These are phyloP conservation scores for Oceanodroma leucorhoa DNA, from an alignment of 2,797 vertebrate species.

Conservation along the genomic window DNA sequence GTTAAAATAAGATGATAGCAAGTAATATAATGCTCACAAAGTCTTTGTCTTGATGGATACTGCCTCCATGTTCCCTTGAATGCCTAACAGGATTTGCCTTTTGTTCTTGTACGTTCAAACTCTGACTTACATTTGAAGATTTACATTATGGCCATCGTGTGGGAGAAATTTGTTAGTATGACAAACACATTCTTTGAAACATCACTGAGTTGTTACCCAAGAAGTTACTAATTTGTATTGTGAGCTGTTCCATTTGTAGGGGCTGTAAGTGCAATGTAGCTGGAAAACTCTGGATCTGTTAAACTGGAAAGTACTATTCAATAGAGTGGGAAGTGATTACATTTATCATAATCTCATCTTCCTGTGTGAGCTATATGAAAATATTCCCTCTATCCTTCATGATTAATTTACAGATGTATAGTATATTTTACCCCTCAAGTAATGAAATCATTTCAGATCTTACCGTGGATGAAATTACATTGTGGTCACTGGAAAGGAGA, in stretches of 20 bases:
- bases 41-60: background rate
- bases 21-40: background rate
- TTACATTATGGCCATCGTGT: rapidly evolving
- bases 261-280: background rate
- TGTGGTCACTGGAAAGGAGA: background rate
- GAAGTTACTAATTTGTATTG: background rate
- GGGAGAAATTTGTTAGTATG: background rate
- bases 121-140: background rate
- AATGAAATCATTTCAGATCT: constrained; percentile 4
- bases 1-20: background rate
- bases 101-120: background rate
- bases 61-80: background rate
- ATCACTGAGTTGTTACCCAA: background rate
- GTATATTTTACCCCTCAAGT: constrained; percentile 7
- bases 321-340: background rate
- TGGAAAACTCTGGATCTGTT: background rate
- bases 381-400: background rate
- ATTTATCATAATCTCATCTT: background rate
- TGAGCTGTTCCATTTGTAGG: background rate
- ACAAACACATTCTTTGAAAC: background rate
- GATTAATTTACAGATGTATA: background rate
- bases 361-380: background rate
- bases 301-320: background rate
- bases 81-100: background rate
- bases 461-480: background rate